phyloP scores from a whole-genome alignment of 1,140 invertebrate genomes.

The Microvelia longipes region DNA sequence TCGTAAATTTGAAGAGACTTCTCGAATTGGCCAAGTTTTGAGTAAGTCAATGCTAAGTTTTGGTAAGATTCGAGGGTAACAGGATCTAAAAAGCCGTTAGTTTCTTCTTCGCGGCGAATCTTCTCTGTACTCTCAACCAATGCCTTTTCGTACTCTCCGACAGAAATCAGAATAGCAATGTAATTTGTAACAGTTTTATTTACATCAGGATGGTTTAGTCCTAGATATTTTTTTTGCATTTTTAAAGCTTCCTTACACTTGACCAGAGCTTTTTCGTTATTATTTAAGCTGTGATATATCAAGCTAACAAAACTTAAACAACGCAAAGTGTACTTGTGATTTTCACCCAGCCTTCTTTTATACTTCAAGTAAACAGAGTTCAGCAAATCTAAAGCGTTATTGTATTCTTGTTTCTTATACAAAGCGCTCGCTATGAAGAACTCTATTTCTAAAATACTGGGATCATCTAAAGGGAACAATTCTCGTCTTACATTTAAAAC shows the following conservation, averaged over 20 bases:
- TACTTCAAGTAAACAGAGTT: background rate
- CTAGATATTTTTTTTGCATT: background rate
- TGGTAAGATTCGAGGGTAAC: background rate
- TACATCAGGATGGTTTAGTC: background rate
- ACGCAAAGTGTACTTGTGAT: background rate
- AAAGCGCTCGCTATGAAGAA: background rate
- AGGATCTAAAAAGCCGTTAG: background rate
- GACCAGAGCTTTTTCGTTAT: background rate
- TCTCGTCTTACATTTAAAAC: background rate
- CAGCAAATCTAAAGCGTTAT: background rate
- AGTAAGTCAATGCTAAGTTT: background rate
- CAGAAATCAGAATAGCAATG: background rate
- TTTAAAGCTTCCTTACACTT: background rate
- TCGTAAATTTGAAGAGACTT: background rate
- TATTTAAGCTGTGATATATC: background rate
- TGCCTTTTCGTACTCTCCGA: background rate
- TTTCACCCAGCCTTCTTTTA: background rate
- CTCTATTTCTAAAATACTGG: background rate
- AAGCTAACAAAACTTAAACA: background rate
- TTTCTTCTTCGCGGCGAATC: background rate
- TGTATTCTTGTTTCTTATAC: background rate
- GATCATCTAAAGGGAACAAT: background rate
- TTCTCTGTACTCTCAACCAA: background rate
- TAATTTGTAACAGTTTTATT: background rate
- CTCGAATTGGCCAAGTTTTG: background rate